Base-by-base conservation (phyloP, 1,140 invertebrate species). In the Aleiodes sp. region DNA sequence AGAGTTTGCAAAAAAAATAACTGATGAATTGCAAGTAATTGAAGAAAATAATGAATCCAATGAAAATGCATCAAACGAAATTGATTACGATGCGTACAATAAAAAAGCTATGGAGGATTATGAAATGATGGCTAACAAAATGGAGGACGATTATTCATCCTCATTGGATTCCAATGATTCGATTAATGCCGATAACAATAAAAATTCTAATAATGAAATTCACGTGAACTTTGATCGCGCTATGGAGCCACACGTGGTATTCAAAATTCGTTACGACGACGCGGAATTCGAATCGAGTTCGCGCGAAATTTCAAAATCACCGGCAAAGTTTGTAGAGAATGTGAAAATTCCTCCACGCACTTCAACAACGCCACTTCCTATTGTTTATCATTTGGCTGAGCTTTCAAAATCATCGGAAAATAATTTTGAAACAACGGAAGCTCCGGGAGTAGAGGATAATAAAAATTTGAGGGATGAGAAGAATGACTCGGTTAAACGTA, bases 221-320 rank as follows among this genome's bases (percentile, higher is more conserved):
- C 76, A 76, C 43, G 52, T 72, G 1, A 71, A 65, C 3, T 84
- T 84, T 9, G 78, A 81, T 62, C 75, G 73, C 2, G 78, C 73
- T 0, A 83, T 82, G 78, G 80, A 81, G 37, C 77, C 83, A 0
- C 82, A 84, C 60, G 82, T 86, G 31, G 73, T 86, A 10, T 86
- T 86, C 61, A 81, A 84, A 46, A 83, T 86, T n/a, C 71, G 79
- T 0, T 82, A 82, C 69, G 82, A 85, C 37, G 84, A 86, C 37
- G 79, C 81, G 0, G 82, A 84, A 2, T 79, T 82, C 41, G 81
- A 85, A 28, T 80, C 79, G 0, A 77, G 65, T 3, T 82, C 78
- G 4, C 75, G 82, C 6, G 77, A 82, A n/a, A 70, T 24, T 16
- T 21, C 35, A 0, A 77, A 33, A 19, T n/a, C n/a, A n/a, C n/a